phyloP scores from a whole-genome alignment of 2,113 vertebrate genomes.

The Stigmatopora argus region DNA sequence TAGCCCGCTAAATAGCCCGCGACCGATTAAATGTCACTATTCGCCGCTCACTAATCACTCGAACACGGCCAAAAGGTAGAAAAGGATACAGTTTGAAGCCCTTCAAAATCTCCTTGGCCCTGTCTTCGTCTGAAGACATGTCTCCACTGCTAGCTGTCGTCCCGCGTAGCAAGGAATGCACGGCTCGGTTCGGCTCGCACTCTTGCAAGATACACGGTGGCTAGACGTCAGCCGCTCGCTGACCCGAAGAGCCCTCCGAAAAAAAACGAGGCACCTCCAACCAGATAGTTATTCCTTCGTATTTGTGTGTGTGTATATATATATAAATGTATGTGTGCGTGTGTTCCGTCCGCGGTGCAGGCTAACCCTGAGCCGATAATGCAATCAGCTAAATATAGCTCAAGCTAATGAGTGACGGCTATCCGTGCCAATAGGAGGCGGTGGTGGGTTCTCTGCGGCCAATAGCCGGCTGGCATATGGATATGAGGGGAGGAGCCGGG shows the following conservation, averaged over 20 bases:
- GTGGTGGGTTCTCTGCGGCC: constrained; percentile 11
- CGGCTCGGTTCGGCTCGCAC: not conserved
- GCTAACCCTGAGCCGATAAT: constrained; percentile 67
- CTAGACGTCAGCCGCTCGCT: constrained; percentile 1
- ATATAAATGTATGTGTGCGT: not conserved
- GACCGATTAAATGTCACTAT: not conserved
- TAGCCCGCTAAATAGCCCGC: not conserved
- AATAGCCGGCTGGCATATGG: constrained; percentile 34
- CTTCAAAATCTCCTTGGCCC: constrained; percentile 76
- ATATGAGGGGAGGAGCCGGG: constrained; percentile 31
- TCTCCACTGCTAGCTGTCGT: constrained; percentile 7
- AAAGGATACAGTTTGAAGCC: constrained; percentile 80
- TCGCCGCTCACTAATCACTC: no score
- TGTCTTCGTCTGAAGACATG: constrained; percentile 78
- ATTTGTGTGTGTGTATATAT: no score
- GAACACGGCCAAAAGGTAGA: not conserved
- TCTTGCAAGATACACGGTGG: not conserved
- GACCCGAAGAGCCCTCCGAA: not conserved
- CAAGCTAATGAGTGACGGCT: constrained; percentile 35
- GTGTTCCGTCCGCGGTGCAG: constrained; percentile 17
- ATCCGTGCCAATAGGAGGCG: constrained; percentile 22
- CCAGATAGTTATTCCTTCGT: not conserved
- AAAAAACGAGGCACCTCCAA: not conserved
- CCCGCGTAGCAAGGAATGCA: not conserved
- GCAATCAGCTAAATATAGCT: constrained; percentile 70